These are phyloP conservation scores for Cichladusa arquata DNA, from an alignment of 2,113 vertebrate species.

Conservation along the genomic window DNA sequence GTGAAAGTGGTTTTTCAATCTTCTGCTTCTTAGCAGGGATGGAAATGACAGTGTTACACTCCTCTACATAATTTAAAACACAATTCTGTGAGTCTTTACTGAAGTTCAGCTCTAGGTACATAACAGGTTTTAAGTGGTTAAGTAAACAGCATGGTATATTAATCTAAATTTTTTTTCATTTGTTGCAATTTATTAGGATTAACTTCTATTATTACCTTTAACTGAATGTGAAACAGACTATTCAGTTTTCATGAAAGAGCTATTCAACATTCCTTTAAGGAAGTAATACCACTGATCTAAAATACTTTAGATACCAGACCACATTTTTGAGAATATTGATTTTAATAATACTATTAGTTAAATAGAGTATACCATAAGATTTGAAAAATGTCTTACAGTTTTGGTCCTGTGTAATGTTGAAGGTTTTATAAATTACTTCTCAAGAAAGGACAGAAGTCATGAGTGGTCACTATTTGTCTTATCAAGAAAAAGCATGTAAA, in stretches of 20 bases:
- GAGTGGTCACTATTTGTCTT: neutral
- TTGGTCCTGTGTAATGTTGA: neutral
- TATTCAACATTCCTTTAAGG: neutral
- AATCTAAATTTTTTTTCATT: neutral
- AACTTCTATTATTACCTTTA: neutral
- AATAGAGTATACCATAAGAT: neutral
- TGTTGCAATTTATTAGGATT: neutral
- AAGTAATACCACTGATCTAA: neutral
- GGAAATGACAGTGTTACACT: neutral
- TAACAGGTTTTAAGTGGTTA: neutral
- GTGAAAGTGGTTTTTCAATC: neutral
- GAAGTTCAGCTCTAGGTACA: neutral
- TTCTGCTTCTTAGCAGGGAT: neutral
- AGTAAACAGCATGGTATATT: neutral
- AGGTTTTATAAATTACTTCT: neutral
- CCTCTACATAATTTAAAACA: neutral
- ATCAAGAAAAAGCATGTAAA: neutral
- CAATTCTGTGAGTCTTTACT: neutral
- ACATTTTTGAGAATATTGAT: neutral
- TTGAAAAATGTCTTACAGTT: neutral
- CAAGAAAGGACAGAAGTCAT: neutral
- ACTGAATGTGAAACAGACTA: neutral
- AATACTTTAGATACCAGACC: neutral
- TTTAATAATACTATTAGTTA: neutral
- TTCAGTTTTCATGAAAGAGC: neutral